These are phyloP conservation scores for Eristalis arbustorum DNA, from an alignment of 2,888 invertebrate genomes.

Conservation along the genomic window DNA sequence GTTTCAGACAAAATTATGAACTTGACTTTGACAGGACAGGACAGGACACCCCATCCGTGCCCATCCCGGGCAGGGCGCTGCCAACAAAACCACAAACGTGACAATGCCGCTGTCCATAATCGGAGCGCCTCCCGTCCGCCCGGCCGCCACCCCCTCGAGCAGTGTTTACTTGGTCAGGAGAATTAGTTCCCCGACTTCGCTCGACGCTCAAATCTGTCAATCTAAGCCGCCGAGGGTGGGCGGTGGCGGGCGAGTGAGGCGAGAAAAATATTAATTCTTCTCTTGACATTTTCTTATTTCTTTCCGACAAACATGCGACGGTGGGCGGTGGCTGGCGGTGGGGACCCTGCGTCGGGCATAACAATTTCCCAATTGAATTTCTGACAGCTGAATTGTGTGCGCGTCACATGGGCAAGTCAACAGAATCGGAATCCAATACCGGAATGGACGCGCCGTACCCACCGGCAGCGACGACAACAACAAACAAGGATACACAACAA, in stretches of 20 bases:
- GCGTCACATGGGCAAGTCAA: slow-evolving; percentile 2
- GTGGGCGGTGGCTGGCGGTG: background rate
- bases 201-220: slow-evolving; percentile 8
- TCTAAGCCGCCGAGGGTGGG: background rate
- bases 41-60: background rate
- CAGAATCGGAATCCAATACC: slow-evolving; percentile 46
- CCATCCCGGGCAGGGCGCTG: background rate
- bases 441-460: slow-evolving; percentile 16
- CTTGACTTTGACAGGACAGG: slow-evolving; percentile 57
- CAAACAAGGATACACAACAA: background rate
- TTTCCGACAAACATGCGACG: background rate
- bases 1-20: slow-evolving; percentile 56
- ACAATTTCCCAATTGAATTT: slow-evolving; percentile 44
- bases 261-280: slow-evolving; percentile 46
- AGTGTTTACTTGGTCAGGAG: slow-evolving; percentile 22
- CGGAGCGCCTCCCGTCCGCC: background rate
- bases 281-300: slow-evolving; percentile 18
- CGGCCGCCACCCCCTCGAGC: background rate
- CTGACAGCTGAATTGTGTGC: slow-evolving; percentile 34
- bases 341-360: background rate
- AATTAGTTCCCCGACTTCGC: background rate
- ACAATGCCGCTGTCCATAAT: slow-evolving; percentile 5
- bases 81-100: slow-evolving; percentile 4
- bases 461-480: slow-evolving; percentile 6
- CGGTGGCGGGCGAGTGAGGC: background rate